These are phyloP conservation scores for Epizoanthus stellaris DNA, from an alignment of 92 coral and sea anemone genomes.

Conservation along the genomic window DNA sequence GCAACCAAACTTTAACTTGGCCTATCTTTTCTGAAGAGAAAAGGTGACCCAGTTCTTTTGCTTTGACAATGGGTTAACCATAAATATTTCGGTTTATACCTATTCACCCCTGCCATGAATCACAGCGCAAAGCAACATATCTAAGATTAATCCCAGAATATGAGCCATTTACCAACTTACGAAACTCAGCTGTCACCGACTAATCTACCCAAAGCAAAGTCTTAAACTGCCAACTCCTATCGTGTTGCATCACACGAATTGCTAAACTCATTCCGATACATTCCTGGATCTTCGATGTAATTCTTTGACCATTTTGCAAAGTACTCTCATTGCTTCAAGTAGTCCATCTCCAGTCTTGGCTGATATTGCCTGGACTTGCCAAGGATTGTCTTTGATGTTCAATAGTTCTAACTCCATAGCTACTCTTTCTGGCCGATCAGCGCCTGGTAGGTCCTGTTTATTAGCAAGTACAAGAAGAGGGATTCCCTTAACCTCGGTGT, in stretches of 20 bases:
- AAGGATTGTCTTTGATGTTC: constrained; percentile 38
- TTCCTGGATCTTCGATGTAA: constrained; percentile 26
- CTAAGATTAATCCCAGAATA: too few species aligned
- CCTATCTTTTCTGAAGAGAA: background rate
- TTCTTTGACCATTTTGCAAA: constrained; percentile 43
- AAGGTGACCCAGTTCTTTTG: background rate
- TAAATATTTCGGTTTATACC: too few species aligned
- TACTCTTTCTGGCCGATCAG: constrained; percentile 41
- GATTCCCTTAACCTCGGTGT: constrained; percentile 31
- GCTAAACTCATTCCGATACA: constrained; percentile 5
- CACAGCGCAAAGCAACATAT: too few species aligned
- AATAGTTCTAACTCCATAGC: constrained; percentile 38
- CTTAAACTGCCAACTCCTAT: background rate
- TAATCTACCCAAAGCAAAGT: background rate
- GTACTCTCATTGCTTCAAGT: constrained; percentile 46
- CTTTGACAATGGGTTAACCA: too few species aligned
- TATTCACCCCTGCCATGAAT: too few species aligned
- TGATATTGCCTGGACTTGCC: constrained; percentile 45
- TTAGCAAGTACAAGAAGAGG: constrained; percentile 44
- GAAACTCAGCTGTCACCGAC: background rate
- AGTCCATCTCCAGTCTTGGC: constrained; percentile 38
- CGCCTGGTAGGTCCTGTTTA: constrained; percentile 40
- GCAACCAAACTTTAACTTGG: background rate
- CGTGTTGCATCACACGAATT: background rate
- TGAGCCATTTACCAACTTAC: background rate